Conservation (phyloP, 2,888 invertebrate species). For the Norana najaformis region DNA sequence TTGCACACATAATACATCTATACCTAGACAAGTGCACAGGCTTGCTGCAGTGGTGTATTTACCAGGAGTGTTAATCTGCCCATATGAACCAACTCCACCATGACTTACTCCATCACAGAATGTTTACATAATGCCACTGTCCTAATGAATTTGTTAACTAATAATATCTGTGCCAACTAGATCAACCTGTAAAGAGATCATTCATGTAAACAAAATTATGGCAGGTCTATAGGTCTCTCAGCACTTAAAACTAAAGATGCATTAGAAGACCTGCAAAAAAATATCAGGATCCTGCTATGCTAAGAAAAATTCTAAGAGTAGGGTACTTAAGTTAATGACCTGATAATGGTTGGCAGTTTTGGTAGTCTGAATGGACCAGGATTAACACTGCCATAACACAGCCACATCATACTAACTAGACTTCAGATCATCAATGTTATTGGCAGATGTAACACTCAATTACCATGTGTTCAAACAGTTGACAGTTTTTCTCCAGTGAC, state of each 20-base stretch:
- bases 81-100: too few relatives aligned
- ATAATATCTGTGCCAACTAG: too few relatives aligned
- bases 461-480: neutral
- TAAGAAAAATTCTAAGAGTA: conserved; percentile 13
- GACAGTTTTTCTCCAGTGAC: too few relatives aligned
- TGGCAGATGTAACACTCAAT: neutral
- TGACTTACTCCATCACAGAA: too few relatives aligned
- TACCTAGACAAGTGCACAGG: too few relatives aligned
- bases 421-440: neutral
- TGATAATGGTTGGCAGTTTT: neutral
- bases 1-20: too few relatives aligned
- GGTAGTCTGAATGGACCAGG: neutral
- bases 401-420: neutral
- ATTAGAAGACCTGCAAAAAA: neutral
- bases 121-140: too few relatives aligned
- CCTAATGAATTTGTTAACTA: too few relatives aligned
- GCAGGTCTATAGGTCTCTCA: neutral
- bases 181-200: too few relatives aligned
- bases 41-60: too few relatives aligned
- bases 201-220: too few relatives aligned
- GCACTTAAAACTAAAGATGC: neutral
- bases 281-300: conserved; percentile 13
- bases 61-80: too few relatives aligned
- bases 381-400: neutral
- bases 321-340: neutral